Conservation (phyloP, 2,888 invertebrate genomes). For the Ochropleura leucogaster region DNA sequence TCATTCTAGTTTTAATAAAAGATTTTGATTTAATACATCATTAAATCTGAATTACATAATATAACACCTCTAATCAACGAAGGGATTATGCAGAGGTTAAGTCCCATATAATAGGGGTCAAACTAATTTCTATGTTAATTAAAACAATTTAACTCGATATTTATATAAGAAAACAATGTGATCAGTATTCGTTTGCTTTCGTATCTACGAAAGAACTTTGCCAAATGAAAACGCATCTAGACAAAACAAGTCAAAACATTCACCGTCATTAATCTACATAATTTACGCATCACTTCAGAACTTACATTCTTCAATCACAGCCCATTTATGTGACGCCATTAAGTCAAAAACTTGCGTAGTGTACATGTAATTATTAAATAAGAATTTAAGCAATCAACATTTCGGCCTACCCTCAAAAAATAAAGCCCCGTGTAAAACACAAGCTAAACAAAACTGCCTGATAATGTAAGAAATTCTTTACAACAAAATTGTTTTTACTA, state of each 20-base stretch:
- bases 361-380: neutral
- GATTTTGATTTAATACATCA: no score
- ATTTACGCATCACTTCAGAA: neutral
- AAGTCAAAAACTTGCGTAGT: neutral
- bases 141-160: no score
- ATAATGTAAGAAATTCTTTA: slow-evolving; percentile 45
- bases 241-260: neutral
- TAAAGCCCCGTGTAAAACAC: slow-evolving; percentile 10
- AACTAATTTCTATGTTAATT: no score
- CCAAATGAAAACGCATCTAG: neutral
- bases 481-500: slow-evolving; percentile 51
- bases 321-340: neutral
- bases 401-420: neutral
- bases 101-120: no score
- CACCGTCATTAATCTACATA: neutral
- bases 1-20: no score
- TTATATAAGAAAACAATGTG: no score
- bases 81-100: no score
- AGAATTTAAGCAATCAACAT: slow-evolving; percentile 12
- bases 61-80: no score
- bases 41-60: no score
- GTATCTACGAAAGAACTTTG: no score
- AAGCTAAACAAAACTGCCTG: slow-evolving; percentile 31
- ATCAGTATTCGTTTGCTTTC: no score
- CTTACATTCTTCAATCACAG: neutral